Conservation (phyloP, 2,888 invertebrate genomes). For the Petrophora chlorosata region DNA sequence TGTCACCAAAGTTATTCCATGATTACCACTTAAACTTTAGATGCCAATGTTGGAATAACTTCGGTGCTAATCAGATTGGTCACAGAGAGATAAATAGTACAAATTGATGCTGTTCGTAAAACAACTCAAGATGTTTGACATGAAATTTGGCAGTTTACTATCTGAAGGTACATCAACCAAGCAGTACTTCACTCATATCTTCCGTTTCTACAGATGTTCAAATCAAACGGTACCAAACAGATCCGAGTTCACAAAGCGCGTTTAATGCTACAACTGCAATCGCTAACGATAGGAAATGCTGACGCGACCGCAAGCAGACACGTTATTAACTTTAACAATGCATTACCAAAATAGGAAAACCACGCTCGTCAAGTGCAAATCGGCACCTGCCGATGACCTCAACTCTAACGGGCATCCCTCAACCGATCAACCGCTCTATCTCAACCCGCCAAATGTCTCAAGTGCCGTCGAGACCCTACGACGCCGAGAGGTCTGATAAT, state of each 20-base stretch:
- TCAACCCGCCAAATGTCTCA: slow-evolving; percentile 28
- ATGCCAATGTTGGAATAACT: too few relatives aligned
- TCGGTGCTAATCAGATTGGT: too few relatives aligned
- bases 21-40: too few relatives aligned
- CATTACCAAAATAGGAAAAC: slow-evolving; percentile 72
- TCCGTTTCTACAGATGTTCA: not conserved
- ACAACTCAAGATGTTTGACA: too few relatives aligned
- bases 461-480: slow-evolving; percentile 27
- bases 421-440: slow-evolving; percentile 30
- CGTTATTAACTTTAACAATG: slow-evolving; percentile 68
- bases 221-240: slow-evolving; percentile 18
- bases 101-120: too few relatives aligned
- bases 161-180: not conserved
- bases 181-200: not conserved
- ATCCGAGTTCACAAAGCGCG: slow-evolving; percentile 10
- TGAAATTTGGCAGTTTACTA: not conserved
- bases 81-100: too few relatives aligned
- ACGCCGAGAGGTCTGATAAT: slow-evolving; percentile 31
- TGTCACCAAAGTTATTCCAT: too few relatives aligned
- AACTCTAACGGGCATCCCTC: slow-evolving; percentile 72
- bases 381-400: slow-evolving; percentile 79
- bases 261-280: slow-evolving; percentile 27
- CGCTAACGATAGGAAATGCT: slow-evolving; percentile 47
- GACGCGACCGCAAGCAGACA: slow-evolving; percentile 41
- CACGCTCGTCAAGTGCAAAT: slow-evolving; percentile 76